Evolutionary conservation across 2,797 vertebrate species (phyloP), one percentile per base, ranked within the genome.

Genomic region (Etheostoma nigrum): DNA sequence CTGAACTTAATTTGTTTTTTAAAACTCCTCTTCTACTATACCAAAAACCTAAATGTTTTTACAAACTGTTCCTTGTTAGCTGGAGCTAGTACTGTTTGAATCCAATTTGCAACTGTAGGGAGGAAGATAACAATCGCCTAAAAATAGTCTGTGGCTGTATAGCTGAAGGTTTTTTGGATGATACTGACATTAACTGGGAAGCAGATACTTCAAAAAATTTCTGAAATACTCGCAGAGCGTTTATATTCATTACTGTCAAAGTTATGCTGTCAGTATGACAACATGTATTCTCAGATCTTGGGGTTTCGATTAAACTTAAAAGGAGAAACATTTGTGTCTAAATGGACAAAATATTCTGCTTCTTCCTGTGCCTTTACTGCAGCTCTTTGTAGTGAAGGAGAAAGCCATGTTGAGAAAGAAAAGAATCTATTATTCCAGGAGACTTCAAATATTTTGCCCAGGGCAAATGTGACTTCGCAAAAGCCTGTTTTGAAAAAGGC

Each of bases 371-470:
- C 42, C 44, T 79, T 60, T 58, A 14, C 60, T 61, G 78, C 54
- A 60, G 75, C 69, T 58, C 66, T 82, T 82, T 84, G 77, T 76
- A 52, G 62, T 23, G 54, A 64, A 25, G 51, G 52, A 76, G 71
- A 75, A 74, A 83, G 60, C 36, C 59, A 16, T 27, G 62, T 72
- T 67, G 52, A 44, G 76, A 74, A 57, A 63, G 66, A 83, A 75
- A 80, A 66, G 78, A 84, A 90, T 91, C 79, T 86, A 78, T 92
- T 90, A 89, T 89, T 92, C 85, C 73, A 82, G 78, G 79, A 92
- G 86, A 89, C 82, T 82, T 87, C 82, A 83, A 88, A 84, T 86
- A 71, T 87, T 86, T 84, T 63, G 86, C 91, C 89, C n/a, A 45
- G 76, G 85, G 91, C 86, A 83, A 89, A 90, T 79, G 83, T 87